Percentiles rank a stretch among this genome's conserved stretches.
Evolutionary conservation across 2,113 vertebrate species (phyloP).

Genomic region (Falcunculus frontatus): DNA sequence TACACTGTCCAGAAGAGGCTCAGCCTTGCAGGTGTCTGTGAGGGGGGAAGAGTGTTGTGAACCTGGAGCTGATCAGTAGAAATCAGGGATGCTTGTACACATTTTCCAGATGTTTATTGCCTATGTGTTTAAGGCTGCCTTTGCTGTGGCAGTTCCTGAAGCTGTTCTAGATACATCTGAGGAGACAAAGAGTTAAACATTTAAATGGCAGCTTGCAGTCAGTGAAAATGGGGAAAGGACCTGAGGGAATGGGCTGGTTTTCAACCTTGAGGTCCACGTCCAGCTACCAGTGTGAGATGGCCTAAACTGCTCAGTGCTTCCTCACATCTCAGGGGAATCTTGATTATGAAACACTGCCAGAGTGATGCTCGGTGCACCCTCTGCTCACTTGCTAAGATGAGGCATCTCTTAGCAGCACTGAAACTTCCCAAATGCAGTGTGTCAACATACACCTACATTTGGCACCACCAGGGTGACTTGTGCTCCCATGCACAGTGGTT

Average conservation of each 20-base stretch:
- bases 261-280: neutral
- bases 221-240: neutral
- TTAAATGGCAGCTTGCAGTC: neutral
- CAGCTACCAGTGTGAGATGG: neutral
- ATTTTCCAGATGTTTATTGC: neutral
- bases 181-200: neutral
- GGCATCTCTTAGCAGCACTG: neutral
- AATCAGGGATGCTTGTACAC: neutral
- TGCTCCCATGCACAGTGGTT: neutral
- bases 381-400: neutral
- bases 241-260: neutral
- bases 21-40: neutral
- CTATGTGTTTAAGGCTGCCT: neutral
- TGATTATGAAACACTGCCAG: neutral
- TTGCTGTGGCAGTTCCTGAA: neutral
- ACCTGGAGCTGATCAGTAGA: neutral
- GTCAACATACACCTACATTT: neutral
- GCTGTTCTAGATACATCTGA: neutral
- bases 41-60: neutral
- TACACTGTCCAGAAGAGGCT: neutral
- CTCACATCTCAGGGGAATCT: neutral
- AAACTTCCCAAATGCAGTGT: neutral
- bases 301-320: neutral
- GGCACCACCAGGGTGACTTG: neutral
- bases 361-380: rapidly evolving